Evolutionary conservation across 2,888 invertebrate genomes (phyloP).

Genomic region (Panorpa germanica): DNA sequence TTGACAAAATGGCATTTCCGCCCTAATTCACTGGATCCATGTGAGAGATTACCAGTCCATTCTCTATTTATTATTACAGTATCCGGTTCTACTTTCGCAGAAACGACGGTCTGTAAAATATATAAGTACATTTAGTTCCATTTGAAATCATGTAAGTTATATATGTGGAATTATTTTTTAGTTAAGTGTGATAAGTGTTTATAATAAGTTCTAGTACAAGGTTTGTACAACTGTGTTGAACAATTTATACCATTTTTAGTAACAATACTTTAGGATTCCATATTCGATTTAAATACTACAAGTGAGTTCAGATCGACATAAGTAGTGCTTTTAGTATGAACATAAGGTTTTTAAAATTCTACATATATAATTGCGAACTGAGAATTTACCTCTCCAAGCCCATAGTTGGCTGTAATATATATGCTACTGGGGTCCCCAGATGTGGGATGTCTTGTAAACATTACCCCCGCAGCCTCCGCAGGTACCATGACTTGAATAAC

Average conservation of each 20-base stretch:
- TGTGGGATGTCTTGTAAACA: constrained; percentile 65
- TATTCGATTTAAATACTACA: no score
- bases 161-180: constrained; percentile 4
- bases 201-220: no score
- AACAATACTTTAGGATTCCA: no score
- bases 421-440: constrained; percentile 46
- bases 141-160: no score
- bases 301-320: no score
- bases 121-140: constrained; percentile 6
- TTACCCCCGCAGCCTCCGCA: constrained; percentile 53
- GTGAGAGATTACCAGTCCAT: constrained; percentile 25
- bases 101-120: constrained; percentile 50
- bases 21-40: constrained; percentile 29
- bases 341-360: no score
- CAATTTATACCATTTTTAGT: no score
- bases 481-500: constrained; percentile 61
- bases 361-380: constrained; percentile 1
- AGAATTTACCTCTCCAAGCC: constrained; percentile 53
- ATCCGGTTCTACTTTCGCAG: constrained; percentile 60
- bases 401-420: constrained; percentile 61
- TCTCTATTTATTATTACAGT: constrained; percentile 37
- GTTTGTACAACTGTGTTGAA: no score
- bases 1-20: constrained; percentile 31
- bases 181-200: constrained; percentile 5
- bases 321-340: not conserved